Evolutionary conservation across 2,888 invertebrate species (phyloP), one percentile per base, ranked within the genome.

Genomic region (Homarus gammarus): DNA sequence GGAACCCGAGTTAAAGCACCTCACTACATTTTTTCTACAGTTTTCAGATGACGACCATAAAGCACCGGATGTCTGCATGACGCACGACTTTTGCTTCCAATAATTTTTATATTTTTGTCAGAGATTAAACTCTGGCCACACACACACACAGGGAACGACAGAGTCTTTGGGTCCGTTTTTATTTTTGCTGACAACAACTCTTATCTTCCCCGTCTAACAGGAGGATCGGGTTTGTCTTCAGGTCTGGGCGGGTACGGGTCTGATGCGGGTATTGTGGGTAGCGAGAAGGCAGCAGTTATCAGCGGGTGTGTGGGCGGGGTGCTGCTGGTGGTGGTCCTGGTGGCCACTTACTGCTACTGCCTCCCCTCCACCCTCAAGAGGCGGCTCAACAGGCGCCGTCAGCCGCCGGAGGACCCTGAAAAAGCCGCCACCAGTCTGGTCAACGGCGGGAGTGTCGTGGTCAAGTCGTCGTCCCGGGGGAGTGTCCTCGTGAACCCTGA

Each of bases 311-410:
- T 91, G 5, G 91, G 91, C 8, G 91, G 91, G 22, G 51, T 91
- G 3, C 72, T 91, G 51, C 77, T 91, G 64, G 90, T 91, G 27
- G 87, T 90, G 44, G 33, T 91, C 27, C 44, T 90, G 15, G 44
- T 91, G 36, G 90, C 81, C 22, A 72, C 77, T 8, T 91, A 91
- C 78, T 91, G 91, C 84, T 91, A 87, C 84, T 91, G 91, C 78
- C 44, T 89, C 10, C 89, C 91, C 0, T 78, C 84, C 6, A 82
- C 87, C n/a, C 75, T 91, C 64, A 89, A 86, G 38, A 73, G 86
- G 51, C 75, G 89, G 5, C 68, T 86, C 36, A 89, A 86, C 75
- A 22, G 86, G 12, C 89, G 89, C 12, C 91, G 86, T 27, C 61
- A 77, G 36, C 82, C 82, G 2, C 73, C 89, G 1, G 75, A 89